Evolutionary conservation across 1,140 invertebrate species (phyloP), one percentile per base, ranked within the genome.

Genomic region (Pygmarrhopalites habei): DNA sequence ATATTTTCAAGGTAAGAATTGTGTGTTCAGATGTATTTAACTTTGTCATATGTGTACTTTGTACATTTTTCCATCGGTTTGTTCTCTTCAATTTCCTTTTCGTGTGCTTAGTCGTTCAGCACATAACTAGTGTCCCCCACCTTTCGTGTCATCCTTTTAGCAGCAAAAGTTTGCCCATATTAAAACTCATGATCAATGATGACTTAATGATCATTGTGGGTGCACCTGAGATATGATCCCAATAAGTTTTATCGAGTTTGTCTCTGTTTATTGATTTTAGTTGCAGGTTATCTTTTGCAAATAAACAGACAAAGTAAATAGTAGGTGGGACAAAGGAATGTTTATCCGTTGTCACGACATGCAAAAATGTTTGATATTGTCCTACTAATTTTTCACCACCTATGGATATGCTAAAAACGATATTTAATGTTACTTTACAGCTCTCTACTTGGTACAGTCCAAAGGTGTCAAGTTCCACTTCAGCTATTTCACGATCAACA

Each of bases 1-100:
- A 86, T 62, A 84, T 83, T 1, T 82, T 88, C 51, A 84, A 81
- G 30, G 77, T 78, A 73, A 70, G 69, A 7, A 3, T 52, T 26
- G 14, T 52, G n/a, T 47, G 23, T 21, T 21, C 44, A 25, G 4
- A 47, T 47, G 23, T 5, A 25, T 47, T n/a, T 5, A 47, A 25
- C 44, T 47, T 47, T 47, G 4, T 10, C 19, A 12, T 47, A 47
- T 21, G 44, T 25, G 10, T 25, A 47, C 23, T 25, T 5, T 47
- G 17, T 47, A 47, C 10, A 47, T 10, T 47, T 21, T 47, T 47
- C n/a, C n/a, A n/a, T n/a, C n/a, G n/a, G 44, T 47, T n/a, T 47
- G 17, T 21, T 47, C 5, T 47, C 19, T n/a, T 47, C 23, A 5
- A 21, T 30, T 12, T 53, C 47, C 15, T 17, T 19, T 17, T 23